Evolutionary conservation across 2,113 vertebrate genomes (phyloP).

Genomic region (Motacilla alba): DNA sequence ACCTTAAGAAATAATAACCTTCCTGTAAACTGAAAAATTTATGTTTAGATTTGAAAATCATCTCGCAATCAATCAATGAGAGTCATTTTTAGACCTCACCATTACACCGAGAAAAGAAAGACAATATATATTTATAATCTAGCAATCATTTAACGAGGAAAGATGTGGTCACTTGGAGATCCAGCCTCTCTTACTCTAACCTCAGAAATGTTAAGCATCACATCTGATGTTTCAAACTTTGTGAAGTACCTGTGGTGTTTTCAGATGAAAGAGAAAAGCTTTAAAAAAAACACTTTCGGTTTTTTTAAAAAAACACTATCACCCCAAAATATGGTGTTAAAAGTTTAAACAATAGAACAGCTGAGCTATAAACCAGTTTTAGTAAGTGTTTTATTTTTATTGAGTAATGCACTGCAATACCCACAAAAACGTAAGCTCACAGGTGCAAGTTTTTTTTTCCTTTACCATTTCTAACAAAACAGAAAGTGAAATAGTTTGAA

Average conservation of each 20-base stretch:
- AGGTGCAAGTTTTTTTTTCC: neutral
- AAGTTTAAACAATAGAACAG: neutral
- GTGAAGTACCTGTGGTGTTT: neutral
- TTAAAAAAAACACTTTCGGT: fast-evolving
- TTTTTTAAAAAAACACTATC: neutral
- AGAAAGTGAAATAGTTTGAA: neutral
- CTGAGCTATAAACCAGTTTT: neutral
- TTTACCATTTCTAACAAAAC: neutral
- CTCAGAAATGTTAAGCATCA: neutral
- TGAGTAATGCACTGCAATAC: neutral
- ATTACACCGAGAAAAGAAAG: neutral
- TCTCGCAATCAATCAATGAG: neutral
- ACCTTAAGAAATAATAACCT: neutral
- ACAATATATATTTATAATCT: neutral
- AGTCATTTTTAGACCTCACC: neutral
- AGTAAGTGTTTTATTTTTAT: neutral
- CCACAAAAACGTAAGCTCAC: neutral
- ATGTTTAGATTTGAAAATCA: neutral
- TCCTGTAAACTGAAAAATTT: neutral
- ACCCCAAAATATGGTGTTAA: neutral
- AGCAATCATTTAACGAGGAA: neutral
- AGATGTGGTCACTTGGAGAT: neutral
- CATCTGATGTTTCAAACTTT: neutral
- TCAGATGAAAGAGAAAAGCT: neutral
- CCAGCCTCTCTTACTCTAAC: neutral